Conservation (phyloP, 2,113 vertebrate genomes). For the Trematocara variabile region DNA sequence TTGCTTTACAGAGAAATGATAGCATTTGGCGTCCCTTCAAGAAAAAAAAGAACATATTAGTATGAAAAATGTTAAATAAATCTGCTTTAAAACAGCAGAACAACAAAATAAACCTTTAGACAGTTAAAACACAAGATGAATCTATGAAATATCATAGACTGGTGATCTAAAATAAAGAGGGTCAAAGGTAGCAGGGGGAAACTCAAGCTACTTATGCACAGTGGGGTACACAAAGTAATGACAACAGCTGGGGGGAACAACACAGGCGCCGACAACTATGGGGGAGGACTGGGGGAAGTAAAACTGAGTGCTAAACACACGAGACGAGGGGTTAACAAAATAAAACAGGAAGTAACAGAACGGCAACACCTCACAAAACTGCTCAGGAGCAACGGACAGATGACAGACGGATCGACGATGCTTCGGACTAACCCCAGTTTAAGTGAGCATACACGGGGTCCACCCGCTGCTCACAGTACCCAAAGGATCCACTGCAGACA, state of each 20-base stretch:
- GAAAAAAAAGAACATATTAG: background rate
- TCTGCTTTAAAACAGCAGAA: background rate
- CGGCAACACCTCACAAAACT: background rate
- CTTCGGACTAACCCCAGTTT: background rate
- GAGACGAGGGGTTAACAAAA: background rate
- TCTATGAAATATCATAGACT: background rate
- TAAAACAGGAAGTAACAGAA: background rate
- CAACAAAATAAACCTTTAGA: background rate
- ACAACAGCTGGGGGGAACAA: background rate
- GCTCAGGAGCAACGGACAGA: background rate
- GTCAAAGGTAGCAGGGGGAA: background rate
- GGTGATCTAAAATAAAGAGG: background rate
- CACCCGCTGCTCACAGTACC: accelerated
- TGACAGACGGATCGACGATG: background rate
- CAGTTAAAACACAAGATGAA: background rate
- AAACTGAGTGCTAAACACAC: background rate
- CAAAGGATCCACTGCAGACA: too few relatives aligned
- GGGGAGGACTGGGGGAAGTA: background rate
- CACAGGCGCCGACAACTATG: accelerated
- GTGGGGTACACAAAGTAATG: background rate
- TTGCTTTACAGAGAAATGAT: background rate
- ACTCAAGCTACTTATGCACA: background rate
- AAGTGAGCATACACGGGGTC: background rate
- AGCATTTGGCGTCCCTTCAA: background rate
- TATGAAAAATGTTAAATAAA: background rate